Evolutionary conservation across 2,888 invertebrate species (phyloP), one percentile per base, ranked within the genome.

Genomic region (Slavum lentiscoides): DNA sequence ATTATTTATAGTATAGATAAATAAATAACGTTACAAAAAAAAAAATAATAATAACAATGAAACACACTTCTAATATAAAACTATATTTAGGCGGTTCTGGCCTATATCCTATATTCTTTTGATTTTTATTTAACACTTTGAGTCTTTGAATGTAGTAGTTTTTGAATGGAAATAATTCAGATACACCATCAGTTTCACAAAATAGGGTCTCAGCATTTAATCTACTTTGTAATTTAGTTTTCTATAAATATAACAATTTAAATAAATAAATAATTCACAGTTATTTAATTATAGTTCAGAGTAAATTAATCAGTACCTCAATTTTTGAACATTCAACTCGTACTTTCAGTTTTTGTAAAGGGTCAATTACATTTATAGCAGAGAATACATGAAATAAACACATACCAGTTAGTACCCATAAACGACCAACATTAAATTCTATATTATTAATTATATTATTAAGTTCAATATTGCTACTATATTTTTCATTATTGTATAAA

Each of bases 391-490:
- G 72, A 62, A 80, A 64, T 58, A 72, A 72, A 8, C 64, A 72
- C 80, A 80, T 80, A 11, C 80, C 80, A 17, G 43, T 72, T 17
- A 80, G 19, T 58, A 80, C 39, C 80, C 80, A 80, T 43, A 80
- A 80, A 5, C 58, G 72, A 19, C 80, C 72, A 15, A 43, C 37
- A 66, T 43, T 80, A 66, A 64, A 72, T 58, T 64, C 23, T 64
- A 80, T 37, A 43, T 72, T 55, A 58, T 19, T 72, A n/a, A 7
- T 80, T 55, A 72, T 30, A 30, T 55, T 64, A 53, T 53, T 15
- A 53, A n/a, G 30, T 61, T 69, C 53, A 23, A 23, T 6, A 2
- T 66, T 15, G 8, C 23, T 15, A 15, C 0, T 13, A 13, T 21
- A 6, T 23, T 19, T 37, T 23, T 6, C 30, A 53, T 53, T 2